Conservation (phyloP, 1,140 invertebrate genomes). For the Drosophila kepulauana region DNA sequence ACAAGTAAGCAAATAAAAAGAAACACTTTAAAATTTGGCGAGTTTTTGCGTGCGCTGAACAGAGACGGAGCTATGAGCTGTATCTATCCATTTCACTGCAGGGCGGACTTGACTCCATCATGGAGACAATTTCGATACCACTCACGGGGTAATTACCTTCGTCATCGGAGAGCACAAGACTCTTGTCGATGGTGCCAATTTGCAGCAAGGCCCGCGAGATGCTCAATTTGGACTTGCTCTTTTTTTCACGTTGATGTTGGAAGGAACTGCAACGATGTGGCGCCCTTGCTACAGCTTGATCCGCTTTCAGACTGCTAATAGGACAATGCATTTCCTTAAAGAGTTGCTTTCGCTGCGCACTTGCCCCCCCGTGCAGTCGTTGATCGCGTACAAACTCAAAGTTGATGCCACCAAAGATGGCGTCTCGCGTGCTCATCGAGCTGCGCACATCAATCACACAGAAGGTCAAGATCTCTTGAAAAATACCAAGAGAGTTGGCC, state of each 20-base stretch:
- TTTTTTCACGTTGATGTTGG: too few relatives aligned
- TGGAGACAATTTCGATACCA: background rate
- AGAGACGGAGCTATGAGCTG: too few relatives aligned
- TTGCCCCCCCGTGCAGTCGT: slow-evolving; percentile 33
- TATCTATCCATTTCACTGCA: background rate
- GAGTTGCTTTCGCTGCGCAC: background rate
- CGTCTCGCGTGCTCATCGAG: slow-evolving; percentile 38
- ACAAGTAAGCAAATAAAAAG: background rate
- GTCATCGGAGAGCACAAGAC: background rate
- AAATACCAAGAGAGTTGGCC: slow-evolving; percentile 50
- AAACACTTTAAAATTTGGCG: slow-evolving; percentile 21
- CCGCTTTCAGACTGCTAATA: background rate
- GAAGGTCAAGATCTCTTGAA: slow-evolving; percentile 70
- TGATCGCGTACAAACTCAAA: slow-evolving; percentile 52
- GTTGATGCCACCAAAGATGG: slow-evolving; percentile 41
- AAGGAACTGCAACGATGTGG: too few relatives aligned
- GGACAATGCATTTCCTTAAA: background rate
- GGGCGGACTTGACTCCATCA: background rate
- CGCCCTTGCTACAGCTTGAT: background rate
- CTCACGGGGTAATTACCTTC: slow-evolving; percentile 6
- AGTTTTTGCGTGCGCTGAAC: background rate
- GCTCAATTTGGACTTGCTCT: background rate
- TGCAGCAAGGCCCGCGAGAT: background rate
- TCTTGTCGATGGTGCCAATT: slow-evolving; percentile 4
- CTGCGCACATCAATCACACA: slow-evolving; percentile 65